A percentile compares a stretch with the other conserved stretches of the same genome.
Conservation (phyloP, 1,140 invertebrate genomes). For the Megathymus violae region DNA sequence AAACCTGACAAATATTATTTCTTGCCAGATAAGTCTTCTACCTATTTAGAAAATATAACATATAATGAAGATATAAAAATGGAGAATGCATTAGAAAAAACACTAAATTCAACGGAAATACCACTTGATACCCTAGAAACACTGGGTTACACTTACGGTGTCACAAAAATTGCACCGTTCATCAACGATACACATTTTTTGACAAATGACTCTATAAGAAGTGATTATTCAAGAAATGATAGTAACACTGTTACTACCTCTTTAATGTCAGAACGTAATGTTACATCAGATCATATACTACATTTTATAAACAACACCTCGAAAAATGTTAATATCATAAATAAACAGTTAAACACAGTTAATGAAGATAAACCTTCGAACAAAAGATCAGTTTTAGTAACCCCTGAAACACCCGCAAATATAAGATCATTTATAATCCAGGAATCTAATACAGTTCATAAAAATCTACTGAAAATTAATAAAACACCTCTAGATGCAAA, state of each 20-base stretch:
- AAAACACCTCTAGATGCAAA: no score
- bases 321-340: background rate
- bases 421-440: background rate
- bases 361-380: background rate
- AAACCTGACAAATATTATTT: background rate
- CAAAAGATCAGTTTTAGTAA: background rate
- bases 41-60: no score
- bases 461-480: background rate
- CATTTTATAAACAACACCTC: no score
- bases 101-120: background rate
- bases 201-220: background rate
- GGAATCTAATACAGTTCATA: background rate
- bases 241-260: no score
- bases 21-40: no score
- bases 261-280: no score
- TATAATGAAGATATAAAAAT: background rate
- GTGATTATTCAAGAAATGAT: background rate
- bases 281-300: no score
- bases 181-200: no score
- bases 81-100: background rate
- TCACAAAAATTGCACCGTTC: no score
- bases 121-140: background rate
- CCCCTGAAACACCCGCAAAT: background rate
- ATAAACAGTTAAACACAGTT: background rate
- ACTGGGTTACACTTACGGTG: no score